Base-by-base conservation (phyloP, 2,888 invertebrate species). In the Stegana nigrithorax region DNA sequence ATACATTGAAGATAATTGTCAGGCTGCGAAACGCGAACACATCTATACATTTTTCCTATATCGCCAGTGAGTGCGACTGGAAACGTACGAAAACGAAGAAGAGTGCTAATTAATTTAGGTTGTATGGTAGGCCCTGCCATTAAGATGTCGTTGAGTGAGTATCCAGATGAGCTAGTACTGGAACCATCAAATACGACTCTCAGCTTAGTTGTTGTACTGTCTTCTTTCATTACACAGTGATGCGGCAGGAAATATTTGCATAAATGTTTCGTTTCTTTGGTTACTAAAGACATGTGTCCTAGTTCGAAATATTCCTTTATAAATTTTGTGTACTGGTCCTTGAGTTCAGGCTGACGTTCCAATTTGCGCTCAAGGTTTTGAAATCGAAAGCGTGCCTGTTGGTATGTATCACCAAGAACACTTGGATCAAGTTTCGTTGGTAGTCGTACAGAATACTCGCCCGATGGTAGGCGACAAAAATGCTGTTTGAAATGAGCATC, bases 391-490 rank as follows among this genome's bases (percentile, higher is more conserved):
- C 19, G 12, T 1, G 36, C 55, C 21, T 55, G 55, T 12, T 56
- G 39, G 14, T 69, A 66, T 2, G 67, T 66, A 17, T 65, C 60
- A 12, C 63, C 66, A 29, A 67, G 59, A 12, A 60, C 25, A 17
- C 32, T 7, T 8, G 21, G 2, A 26, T 17, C 36, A 6, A 36
- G 14, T 32, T 56, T n/a, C n/a, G n/a, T n/a, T n/a, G n/a, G n/a
- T n/a, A n/a, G n/a, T n/a, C n/a, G n/a, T n/a, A n/a, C n/a, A n/a
- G n/a, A n/a, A n/a, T n/a, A n/a, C n/a, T n/a, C n/a, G 44, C 1
- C 32, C n/a, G 56, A 36, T n/a, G 29, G 12, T 10, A 67, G 47
- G 7, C 66, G 60, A 53, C 42, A 19, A 39, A 19, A 59, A 47
- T 66, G 62, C 58, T 59, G 23, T 25, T 29, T 14, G 50, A 66